phyloP scores from a whole-genome alignment of 2,888 invertebrate genomes.

The Dicranocentrus wangi region DNA sequence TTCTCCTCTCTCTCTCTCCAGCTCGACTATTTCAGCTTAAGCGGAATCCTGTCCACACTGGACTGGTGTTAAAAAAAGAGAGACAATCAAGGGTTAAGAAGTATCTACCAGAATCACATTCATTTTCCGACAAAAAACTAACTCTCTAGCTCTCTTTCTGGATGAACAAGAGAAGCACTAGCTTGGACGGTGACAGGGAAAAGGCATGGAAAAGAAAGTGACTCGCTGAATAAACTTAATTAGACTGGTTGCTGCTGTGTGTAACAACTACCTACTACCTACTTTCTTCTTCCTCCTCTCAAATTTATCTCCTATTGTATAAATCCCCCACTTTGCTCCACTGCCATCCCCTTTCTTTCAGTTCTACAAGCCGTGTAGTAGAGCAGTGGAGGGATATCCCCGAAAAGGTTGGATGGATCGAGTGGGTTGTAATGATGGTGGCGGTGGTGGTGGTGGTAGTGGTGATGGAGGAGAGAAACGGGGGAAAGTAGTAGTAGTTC shows the following conservation, averaged over 20 bases:
- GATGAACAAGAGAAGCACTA: too few relatives aligned
- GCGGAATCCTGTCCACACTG: too few relatives aligned
- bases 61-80: too few relatives aligned
- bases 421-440: too few relatives aligned
- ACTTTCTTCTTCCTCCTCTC: not conserved
- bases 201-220: constrained; percentile 22
- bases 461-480: not conserved
- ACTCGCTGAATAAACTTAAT: constrained; percentile 45
- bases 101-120: constrained; percentile 6
- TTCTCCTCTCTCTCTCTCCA: constrained; percentile 13
- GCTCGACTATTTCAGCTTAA: too few relatives aligned
- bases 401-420: too few relatives aligned
- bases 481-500: not conserved
- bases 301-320: constrained; percentile 19
- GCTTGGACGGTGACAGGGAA: not conserved
- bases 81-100: constrained; percentile 31
- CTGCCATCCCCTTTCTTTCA: not conserved
- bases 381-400: not conserved
- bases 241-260: constrained; percentile 43
- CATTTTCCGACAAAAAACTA: constrained; percentile 11
- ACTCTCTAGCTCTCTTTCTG: too few relatives aligned
- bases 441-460: too few relatives aligned
- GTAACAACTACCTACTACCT: constrained; percentile 10
- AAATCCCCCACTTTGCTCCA: not conserved
- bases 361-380: not conserved